Base-by-base conservation (phyloP, 2,113 vertebrate species). In the Epinephelus lanceolatus region DNA sequence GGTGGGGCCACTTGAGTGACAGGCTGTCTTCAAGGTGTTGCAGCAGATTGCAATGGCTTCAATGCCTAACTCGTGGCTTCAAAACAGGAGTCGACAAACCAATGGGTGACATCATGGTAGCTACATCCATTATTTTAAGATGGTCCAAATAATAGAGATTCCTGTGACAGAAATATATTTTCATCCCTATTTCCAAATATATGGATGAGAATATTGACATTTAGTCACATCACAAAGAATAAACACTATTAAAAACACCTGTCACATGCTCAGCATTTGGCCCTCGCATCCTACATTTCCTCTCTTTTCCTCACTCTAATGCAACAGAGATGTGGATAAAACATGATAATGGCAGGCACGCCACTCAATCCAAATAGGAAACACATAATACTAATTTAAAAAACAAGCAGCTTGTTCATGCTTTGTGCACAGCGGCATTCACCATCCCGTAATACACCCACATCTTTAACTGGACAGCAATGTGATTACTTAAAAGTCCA, bases 311-410 rank as follows among this genome's bases (percentile, higher is more conserved):
- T 62, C 6, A 15, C 37, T 71, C 30, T 15, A 71, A 65, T 40
- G 59, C 51, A 45, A 15, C 37, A 63, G 25, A 79, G 55, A 61
- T 74, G 42, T 49, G 25, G 53, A 23, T 77, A 30, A 49, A 4
- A 57, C 53, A 78, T 45, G 59, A 61, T 61, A 7, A 37, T 9
- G 3, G 19, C 47, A 47, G 27, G 30, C 27, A 51, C 12, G 23
- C 12, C 37, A 76, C 47, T 61, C 62, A 65, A 10, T 53, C 65
- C 45, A 66, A 71, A 80, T 25, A 61, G 42, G 37, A 61, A 76
- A 67, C 45, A 17, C 13, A 63, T 17, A 45, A 52, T 37, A 49
- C 27, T 30, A 11, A 45, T 45, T 61, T 37, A 15, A 40, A 63
- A 76, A 52, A 52, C 15, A 53, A 52, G 45, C 47, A 57, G 18